phyloP scores from a whole-genome alignment of 2,113 vertebrate genomes.

The Pimephales promelas region DNA sequence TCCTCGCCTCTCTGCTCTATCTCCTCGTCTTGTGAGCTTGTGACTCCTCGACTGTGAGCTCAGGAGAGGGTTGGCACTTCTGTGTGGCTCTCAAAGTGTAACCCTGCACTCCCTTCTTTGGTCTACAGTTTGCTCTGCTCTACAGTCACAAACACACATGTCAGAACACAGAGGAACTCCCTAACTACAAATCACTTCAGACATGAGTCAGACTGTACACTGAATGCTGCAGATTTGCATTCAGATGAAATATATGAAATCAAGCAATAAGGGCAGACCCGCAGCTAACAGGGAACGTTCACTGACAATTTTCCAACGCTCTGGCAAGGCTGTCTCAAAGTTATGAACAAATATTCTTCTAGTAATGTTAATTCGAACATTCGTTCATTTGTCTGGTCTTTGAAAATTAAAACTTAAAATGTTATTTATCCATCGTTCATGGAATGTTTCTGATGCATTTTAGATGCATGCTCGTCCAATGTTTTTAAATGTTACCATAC shows the following conservation, averaged over 20 bases:
- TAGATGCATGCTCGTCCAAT: too few species aligned
- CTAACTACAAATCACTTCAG: background rate
- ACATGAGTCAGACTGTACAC: background rate
- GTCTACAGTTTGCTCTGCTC: background rate
- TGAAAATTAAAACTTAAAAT: too few species aligned
- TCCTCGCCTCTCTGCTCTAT: background rate
- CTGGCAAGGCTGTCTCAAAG: too few species aligned
- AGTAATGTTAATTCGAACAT: too few species aligned
- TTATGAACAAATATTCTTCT: too few species aligned
- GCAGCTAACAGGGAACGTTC: too few species aligned
- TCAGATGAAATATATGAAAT: background rate
- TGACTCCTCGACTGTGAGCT: background rate
- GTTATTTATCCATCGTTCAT: too few species aligned
- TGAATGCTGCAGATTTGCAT: background rate
- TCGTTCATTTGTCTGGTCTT: too few species aligned
- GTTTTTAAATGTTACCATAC: too few species aligned
- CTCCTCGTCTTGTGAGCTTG: background rate
- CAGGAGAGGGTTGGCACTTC: background rate
- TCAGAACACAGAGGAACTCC: conserved; percentile 16
- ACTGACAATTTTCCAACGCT: too few species aligned
- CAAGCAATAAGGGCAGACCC: background rate
- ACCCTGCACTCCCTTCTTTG: conserved; percentile 9
- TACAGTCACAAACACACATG: conserved; percentile 27
- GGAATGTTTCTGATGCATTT: too few species aligned
- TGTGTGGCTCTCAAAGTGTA: conserved; percentile 11